phyloP scores from a whole-genome alignment of 1,140 invertebrate species.

The Pantala flavescens region DNA sequence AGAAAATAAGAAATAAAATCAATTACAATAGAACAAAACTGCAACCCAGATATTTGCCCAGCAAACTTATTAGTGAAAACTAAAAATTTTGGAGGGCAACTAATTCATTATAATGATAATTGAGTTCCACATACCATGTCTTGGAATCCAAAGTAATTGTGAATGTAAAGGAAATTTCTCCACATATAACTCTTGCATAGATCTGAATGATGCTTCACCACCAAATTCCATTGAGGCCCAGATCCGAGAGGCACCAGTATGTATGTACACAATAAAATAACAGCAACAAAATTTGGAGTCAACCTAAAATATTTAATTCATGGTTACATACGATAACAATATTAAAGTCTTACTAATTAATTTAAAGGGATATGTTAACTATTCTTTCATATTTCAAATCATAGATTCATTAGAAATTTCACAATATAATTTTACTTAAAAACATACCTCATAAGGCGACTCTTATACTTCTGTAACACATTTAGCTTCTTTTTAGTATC shows the following conservation, averaged over 20 bases:
- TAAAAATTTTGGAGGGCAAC: too few relatives aligned
- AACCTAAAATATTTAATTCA: slow-evolving; percentile 31
- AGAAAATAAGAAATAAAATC: too few relatives aligned
- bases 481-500: neutral
- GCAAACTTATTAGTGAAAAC: too few relatives aligned
- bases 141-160: slow-evolving; percentile 50
- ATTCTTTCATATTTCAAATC: neutral
- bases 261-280: slow-evolving; percentile 54
- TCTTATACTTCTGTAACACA: neutral
- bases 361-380: too few relatives aligned
- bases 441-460: neutral
- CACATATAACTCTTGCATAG: slow-evolving; percentile 49
- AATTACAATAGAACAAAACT: too few relatives aligned
- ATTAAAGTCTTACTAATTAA: too few relatives aligned
- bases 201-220: slow-evolving; percentile 46
- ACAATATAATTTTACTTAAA: neutral
- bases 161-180: slow-evolving; percentile 49
- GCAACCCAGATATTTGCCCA: too few relatives aligned
- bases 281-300: slow-evolving; percentile 43
- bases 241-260: slow-evolving; percentile 45
- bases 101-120: neutral
- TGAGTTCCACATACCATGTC: slow-evolving; percentile 40
- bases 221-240: slow-evolving; percentile 50
- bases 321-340: neutral
- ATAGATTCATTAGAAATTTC: neutral